phyloP scores from a whole-genome alignment of 1,140 invertebrate species.

The Wiebesia pumilae region DNA sequence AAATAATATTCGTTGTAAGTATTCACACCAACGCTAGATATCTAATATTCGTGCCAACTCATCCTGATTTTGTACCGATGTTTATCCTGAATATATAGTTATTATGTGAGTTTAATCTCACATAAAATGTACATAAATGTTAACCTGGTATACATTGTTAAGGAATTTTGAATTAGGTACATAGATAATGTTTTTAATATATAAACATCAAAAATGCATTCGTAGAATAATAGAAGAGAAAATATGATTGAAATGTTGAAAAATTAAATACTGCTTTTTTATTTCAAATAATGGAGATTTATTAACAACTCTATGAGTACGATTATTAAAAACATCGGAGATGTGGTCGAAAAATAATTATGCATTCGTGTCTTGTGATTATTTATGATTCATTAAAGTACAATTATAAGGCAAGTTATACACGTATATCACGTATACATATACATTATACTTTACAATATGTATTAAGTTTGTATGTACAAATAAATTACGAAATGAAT shows the following conservation, averaged over 20 bases:
- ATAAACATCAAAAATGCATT: not conserved
- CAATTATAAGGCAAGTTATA: not conserved
- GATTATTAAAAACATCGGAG: not conserved
- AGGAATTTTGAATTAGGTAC: not conserved
- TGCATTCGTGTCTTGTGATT: not conserved
- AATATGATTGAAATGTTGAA: not conserved
- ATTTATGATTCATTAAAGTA: not conserved
- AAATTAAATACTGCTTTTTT: not conserved
- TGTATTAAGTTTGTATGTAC: not conserved
- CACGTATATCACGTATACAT: not conserved
- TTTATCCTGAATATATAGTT: not conserved
- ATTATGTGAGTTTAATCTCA: not conserved
- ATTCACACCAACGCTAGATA: not conserved
- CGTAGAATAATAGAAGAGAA: not conserved
- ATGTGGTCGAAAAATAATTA: not conserved
- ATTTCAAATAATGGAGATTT: not conserved
- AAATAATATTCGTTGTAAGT: not conserved
- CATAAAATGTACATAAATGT: not conserved
- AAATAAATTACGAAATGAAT: not conserved
- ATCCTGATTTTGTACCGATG: not conserved
- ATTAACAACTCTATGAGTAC: not conserved
- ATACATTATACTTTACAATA: not conserved
- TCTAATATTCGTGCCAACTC: conserved; percentile 7
- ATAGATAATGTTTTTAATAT: not conserved
- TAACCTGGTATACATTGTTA: not conserved